These are phyloP conservation scores for Abrostola triplasia DNA, from an alignment of 2,888 invertebrate species.

Conservation along the genomic window DNA sequence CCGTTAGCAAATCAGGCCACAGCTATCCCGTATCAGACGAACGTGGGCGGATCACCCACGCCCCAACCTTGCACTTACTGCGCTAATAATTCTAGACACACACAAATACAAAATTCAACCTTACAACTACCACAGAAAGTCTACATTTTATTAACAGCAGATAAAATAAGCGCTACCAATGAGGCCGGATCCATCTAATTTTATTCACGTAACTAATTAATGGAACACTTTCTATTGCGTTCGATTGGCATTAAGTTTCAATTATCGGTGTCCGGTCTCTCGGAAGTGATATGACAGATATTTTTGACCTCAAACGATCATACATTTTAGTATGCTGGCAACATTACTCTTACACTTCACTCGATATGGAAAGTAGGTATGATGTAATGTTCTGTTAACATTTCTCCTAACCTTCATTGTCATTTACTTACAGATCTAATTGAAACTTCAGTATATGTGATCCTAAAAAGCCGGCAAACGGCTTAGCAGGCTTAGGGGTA, in stretches of 20 bases:
- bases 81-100: background rate
- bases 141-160: background rate
- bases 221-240: background rate
- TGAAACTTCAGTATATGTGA: too few species aligned
- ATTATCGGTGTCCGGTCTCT: background rate
- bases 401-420: too few species aligned
- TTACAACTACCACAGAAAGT: background rate
- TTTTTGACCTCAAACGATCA: background rate
- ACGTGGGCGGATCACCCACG: conserved; percentile 1
- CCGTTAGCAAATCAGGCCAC: background rate
- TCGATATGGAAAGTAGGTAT: too few species aligned
- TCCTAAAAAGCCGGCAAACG: too few species aligned
- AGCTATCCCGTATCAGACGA: background rate
- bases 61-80: conserved; percentile 2
- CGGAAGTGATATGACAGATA: background rate
- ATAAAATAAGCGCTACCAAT: background rate
- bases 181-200: conserved; percentile 1
- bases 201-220: conserved; percentile 2
- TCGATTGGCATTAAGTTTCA: background rate
- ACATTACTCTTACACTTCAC: background rate
- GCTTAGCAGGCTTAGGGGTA: too few species aligned
- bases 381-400: too few species aligned
- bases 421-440: too few species aligned
- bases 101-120: background rate
- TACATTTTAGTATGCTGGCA: background rate